These are phyloP conservation scores for Megalopta genalis DNA, from an alignment of 1,140 invertebrate genomes.

Conservation along the genomic window DNA sequence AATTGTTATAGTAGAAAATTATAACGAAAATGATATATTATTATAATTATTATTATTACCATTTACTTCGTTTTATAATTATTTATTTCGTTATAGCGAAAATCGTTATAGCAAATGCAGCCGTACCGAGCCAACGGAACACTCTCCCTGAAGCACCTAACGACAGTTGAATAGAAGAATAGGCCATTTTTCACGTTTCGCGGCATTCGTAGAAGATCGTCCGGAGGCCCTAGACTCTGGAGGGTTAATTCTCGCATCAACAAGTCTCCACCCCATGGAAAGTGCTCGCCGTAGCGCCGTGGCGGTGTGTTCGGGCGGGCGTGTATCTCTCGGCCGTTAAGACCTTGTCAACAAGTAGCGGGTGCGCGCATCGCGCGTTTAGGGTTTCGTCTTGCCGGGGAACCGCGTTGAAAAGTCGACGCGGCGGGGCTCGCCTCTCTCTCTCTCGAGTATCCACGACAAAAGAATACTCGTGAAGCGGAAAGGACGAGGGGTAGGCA, in stretches of 20 bases:
- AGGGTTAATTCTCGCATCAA: not conserved
- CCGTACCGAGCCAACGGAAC: too few relatives aligned
- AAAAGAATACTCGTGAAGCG: constrained; percentile 45
- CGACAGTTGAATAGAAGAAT: too few relatives aligned
- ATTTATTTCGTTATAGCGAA: too few relatives aligned
- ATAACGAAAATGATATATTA: too few relatives aligned
- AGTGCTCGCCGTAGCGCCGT: not conserved
- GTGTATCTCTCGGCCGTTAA: constrained; percentile 10
- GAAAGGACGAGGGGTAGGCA: constrained; percentile 17
- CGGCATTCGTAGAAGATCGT: too few relatives aligned
- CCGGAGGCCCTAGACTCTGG: not conserved
- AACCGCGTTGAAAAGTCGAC: constrained; percentile 24
- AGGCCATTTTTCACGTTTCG: too few relatives aligned
- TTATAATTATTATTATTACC: too few relatives aligned
- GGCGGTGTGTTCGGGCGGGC: not conserved
- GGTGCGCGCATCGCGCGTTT: too few relatives aligned
- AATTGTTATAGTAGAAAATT: too few relatives aligned
- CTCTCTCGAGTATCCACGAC: constrained; percentile 21
- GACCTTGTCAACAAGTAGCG: constrained; percentile 19
- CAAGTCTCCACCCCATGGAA: not conserved
- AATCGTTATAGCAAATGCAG: too few relatives aligned
- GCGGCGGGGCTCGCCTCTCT: not conserved
- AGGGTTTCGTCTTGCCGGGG: not conserved
- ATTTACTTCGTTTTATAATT: too few relatives aligned
- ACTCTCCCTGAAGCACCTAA: too few relatives aligned